Conservation (phyloP, 2,888 invertebrate genomes). For the Philonicus albiceps region DNA sequence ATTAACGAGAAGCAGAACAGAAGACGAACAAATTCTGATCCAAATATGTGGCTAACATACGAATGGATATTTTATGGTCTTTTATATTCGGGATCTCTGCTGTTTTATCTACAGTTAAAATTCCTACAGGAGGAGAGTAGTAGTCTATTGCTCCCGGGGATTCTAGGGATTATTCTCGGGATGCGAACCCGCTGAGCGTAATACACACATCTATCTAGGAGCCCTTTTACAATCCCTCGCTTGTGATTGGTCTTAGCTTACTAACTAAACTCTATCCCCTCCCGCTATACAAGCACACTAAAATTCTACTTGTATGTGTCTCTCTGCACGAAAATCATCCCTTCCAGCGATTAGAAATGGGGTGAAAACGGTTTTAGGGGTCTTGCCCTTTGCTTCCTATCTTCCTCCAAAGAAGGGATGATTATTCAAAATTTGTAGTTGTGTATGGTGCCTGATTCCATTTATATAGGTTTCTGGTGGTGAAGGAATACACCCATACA, state of each 20-base stretch:
- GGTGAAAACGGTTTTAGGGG: conserved; percentile 37
- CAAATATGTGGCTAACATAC: conserved; percentile 41
- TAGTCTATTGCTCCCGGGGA: conserved; percentile 10
- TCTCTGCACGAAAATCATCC: conserved; percentile 15
- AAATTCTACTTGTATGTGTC: not conserved
- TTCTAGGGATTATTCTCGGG: not conserved
- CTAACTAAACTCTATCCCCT: conserved; percentile 47
- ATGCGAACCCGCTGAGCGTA: not conserved
- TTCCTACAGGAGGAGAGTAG: not conserved
- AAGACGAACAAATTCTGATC: conserved; percentile 16
- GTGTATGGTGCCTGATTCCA: not conserved
- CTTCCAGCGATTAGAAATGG: conserved; percentile 14
- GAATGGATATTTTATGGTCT: conserved; percentile 12
- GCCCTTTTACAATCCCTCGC: conserved; percentile 43
- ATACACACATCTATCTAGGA: conserved; percentile 2
- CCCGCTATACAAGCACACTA: conserved; percentile 28
- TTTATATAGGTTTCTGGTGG: not conserved
- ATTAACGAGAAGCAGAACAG: conserved; percentile 11
- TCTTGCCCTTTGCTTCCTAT: conserved; percentile 43
- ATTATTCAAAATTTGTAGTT: not conserved
- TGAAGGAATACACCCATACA: not conserved
- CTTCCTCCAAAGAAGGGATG: not conserved
- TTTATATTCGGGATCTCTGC: not conserved
- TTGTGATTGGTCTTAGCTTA: conserved; percentile 45
- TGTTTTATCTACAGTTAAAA: conserved; percentile 5